Percentiles rank a stretch among this genome's conserved stretches.
Conservation (phyloP, 2,888 invertebrate species). For the Saturnia japonica region DNA sequence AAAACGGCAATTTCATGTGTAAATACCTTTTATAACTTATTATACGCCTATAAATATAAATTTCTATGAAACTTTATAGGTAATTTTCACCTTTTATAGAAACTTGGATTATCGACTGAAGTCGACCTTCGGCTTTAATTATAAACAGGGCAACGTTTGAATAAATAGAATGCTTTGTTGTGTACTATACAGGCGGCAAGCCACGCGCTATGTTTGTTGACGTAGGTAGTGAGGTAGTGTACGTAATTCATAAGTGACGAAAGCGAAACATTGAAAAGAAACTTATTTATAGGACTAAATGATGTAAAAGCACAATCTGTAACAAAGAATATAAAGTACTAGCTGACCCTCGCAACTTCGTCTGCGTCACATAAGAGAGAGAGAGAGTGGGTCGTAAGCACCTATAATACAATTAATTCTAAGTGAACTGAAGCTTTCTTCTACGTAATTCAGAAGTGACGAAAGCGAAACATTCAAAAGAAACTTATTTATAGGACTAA, state of each 20-base stretch:
- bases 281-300: background rate
- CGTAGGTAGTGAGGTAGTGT: no score
- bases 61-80: background rate
- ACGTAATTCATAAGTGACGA: background rate
- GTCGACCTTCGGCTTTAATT: constrained; percentile 5
- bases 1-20: background rate
- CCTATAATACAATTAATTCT: no score
- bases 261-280: background rate
- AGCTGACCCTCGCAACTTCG: no score
- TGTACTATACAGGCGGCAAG: background rate
- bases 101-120: constrained; percentile 3
- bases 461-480: background rate
- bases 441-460: background rate
- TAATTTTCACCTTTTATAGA: background rate
- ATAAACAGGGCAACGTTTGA: background rate
- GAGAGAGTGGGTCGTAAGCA: no score
- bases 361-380: no score
- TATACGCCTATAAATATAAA: background rate
- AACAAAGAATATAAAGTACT: background rate
- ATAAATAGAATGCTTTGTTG: background rate
- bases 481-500: background rate
- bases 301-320: background rate
- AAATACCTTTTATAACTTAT: background rate
- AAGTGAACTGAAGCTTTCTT: no score
- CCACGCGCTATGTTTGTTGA: background rate